Conservation (phyloP, 1,140 invertebrate genomes). For the Leptopilina boulardi region DNA sequence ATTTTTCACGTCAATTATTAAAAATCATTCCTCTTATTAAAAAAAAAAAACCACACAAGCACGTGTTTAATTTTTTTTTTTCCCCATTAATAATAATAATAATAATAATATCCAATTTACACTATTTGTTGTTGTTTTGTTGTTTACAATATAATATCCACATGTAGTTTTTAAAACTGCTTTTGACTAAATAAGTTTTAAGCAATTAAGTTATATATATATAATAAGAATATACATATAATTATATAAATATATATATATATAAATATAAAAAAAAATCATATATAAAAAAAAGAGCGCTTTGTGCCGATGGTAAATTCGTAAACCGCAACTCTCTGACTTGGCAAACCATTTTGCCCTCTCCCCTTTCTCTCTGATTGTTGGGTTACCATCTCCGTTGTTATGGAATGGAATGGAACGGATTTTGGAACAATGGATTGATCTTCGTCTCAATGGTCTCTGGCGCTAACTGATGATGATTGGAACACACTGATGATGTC, state of each 20-base stretch:
- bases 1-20: not conserved
- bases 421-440: slow-evolving; percentile 66
- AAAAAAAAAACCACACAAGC: slow-evolving; percentile 3
- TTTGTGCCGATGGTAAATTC: slow-evolving; percentile 72
- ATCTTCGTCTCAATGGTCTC: slow-evolving; percentile 63
- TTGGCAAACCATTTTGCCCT: slow-evolving; percentile 86
- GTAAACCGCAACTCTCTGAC: slow-evolving; percentile 82
- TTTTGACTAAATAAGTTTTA: slow-evolving; percentile 21
- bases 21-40: not conserved
- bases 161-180: slow-evolving; percentile 29
- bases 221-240: slow-evolving; percentile 35
- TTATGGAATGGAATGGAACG: slow-evolving; percentile 72
- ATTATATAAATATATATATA: slow-evolving; percentile 48
- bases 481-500: not conserved
- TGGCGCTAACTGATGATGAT: slow-evolving; percentile 53
- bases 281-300: slow-evolving; percentile 62
- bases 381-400: slow-evolving; percentile 82
- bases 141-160: slow-evolving; percentile 25
- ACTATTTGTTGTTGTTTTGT: slow-evolving; percentile 13
- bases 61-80: slow-evolving; percentile 5
- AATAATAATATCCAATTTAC: not conserved
- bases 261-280: slow-evolving; percentile 50
- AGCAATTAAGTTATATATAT: slow-evolving; percentile 35
- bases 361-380: slow-evolving; percentile 87
- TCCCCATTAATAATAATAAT: slow-evolving; percentile 19